These are phyloP conservation scores for Ceratina japonica DNA, from an alignment of 1,140 invertebrate species.

Conservation along the genomic window DNA sequence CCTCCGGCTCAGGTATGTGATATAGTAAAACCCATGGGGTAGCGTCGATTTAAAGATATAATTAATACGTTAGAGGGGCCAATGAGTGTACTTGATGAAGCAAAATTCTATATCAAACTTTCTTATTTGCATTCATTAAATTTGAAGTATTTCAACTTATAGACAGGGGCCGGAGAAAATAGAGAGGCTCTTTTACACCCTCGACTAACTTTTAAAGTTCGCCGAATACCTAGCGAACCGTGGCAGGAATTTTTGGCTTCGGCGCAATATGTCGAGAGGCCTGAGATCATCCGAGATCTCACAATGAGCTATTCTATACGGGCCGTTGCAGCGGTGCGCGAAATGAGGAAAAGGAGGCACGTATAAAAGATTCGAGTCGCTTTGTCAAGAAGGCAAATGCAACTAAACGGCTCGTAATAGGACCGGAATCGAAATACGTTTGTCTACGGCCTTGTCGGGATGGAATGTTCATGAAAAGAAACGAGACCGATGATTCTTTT, in stretches of 20 bases:
- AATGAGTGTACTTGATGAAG: too few species aligned
- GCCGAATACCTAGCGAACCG: conserved; percentile 67
- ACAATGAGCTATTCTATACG: conserved; percentile 34
- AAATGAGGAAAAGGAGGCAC: conserved; percentile 28
- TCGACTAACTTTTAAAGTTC: conserved; percentile 36
- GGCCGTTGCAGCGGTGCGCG: conserved; percentile 35
- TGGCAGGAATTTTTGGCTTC: conserved; percentile 70
- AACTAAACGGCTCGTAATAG: conserved; percentile 75
- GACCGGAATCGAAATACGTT: conserved; percentile 76
- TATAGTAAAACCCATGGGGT: not conserved
- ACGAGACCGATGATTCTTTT: not conserved
- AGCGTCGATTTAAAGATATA: conserved; percentile 8
- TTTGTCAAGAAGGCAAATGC: conserved; percentile 79
- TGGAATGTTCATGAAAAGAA: conserved; percentile 8
- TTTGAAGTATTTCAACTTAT: too few species aligned
- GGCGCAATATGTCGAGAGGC: conserved; percentile 70
- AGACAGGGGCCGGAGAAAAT: too few species aligned
- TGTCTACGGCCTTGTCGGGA: conserved; percentile 50
- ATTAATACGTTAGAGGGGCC: not conserved
- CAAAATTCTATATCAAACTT: too few species aligned
- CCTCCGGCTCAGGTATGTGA: not conserved
- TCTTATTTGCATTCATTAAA: too few species aligned
- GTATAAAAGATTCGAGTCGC: conserved; percentile 73
- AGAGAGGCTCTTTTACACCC: conserved; percentile 12
- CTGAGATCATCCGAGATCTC: conserved; percentile 71